phyloP scores from a whole-genome alignment of 2,113 vertebrate species.

The Halichoeres trimaculatus region DNA sequence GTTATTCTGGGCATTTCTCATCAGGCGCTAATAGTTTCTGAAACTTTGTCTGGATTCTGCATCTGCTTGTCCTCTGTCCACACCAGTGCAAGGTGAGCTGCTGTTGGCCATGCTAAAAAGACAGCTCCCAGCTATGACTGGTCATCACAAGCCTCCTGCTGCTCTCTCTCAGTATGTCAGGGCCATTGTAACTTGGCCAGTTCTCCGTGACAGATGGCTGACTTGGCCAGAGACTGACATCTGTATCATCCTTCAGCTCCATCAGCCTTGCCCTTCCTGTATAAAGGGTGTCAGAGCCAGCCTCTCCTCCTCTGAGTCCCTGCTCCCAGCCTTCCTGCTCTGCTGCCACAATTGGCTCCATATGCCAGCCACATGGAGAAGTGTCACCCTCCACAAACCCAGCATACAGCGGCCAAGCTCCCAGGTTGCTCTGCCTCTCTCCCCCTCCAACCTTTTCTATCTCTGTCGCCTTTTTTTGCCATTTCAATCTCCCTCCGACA shows the following conservation, averaged over 20 bases:
- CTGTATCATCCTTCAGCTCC: slow-evolving; percentile 67
- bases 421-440: slow-evolving; percentile 36
- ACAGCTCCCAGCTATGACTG: slow-evolving; percentile 48
- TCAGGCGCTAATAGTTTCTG: not conserved
- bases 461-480: slow-evolving; percentile 32
- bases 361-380: slow-evolving; percentile 68
- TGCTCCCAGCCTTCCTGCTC: slow-evolving; percentile 37
- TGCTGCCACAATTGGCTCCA: slow-evolving; percentile 65
- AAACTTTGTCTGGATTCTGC: not conserved
- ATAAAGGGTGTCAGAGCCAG: slow-evolving; percentile 51
- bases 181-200: slow-evolving; percentile 55
- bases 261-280: slow-evolving; percentile 49
- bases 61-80: slow-evolving; percentile 14
- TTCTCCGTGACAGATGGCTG: slow-evolving; percentile 68
- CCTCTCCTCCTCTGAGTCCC: slow-evolving; percentile 41
- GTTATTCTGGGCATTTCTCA: not conserved
- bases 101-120: slow-evolving; percentile 38
- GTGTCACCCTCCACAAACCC: slow-evolving; percentile 56
- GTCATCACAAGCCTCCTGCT: slow-evolving; percentile 46
- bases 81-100: slow-evolving; percentile 10
- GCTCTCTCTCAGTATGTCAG: slow-evolving; percentile 18
- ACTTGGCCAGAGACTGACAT: slow-evolving; percentile 69
- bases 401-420: slow-evolving; percentile 26
- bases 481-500: slow-evolving; percentile 32
- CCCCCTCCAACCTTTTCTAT: slow-evolving; percentile 21